Conservation (phyloP, 1,140 invertebrate species). For the Marisa cornuarietis region DNA sequence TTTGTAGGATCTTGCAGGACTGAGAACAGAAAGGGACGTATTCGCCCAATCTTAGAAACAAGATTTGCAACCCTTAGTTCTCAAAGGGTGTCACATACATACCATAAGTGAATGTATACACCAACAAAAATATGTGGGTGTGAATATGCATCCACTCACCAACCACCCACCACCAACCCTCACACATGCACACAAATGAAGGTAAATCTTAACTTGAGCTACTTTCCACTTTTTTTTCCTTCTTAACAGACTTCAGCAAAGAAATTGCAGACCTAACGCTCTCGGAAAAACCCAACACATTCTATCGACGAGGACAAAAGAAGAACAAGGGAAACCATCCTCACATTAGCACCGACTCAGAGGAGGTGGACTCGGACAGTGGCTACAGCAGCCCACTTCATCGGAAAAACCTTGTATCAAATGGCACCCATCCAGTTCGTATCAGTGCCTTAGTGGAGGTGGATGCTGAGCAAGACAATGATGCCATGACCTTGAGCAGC, state of each 20-base stretch:
- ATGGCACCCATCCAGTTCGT: conserved; percentile 41
- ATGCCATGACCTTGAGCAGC: too few species aligned
- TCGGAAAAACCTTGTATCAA: conserved; percentile 47
- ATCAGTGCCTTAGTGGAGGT: conserved; percentile 9
- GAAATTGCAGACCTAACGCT: conserved; percentile 45
- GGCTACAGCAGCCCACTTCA: conserved; percentile 60
- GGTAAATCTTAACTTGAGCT: background rate
- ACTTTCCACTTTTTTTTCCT: background rate
- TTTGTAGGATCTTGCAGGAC: too few species aligned
- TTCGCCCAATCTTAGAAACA: too few species aligned
- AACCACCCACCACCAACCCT: background rate
- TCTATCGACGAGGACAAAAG: conserved; percentile 31
- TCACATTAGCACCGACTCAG: conserved; percentile 33
- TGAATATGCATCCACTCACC: background rate
- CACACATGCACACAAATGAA: background rate
- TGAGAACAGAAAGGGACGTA: too few species aligned
- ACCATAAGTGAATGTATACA: background rate
- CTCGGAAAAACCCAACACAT: conserved; percentile 40
- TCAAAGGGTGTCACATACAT: background rate
- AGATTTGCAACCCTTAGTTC: background rate
- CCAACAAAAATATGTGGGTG: background rate
- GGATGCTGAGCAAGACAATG: background rate
- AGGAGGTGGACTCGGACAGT: conserved; percentile 55
- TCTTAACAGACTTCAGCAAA: conserved; percentile 50
- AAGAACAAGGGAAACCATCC: conserved; percentile 10